Percentiles rank a stretch among this genome's conserved stretches.
phyloP scores from a whole-genome alignment of 2,888 invertebrate species.

The Ypsolopha scabrella region DNA sequence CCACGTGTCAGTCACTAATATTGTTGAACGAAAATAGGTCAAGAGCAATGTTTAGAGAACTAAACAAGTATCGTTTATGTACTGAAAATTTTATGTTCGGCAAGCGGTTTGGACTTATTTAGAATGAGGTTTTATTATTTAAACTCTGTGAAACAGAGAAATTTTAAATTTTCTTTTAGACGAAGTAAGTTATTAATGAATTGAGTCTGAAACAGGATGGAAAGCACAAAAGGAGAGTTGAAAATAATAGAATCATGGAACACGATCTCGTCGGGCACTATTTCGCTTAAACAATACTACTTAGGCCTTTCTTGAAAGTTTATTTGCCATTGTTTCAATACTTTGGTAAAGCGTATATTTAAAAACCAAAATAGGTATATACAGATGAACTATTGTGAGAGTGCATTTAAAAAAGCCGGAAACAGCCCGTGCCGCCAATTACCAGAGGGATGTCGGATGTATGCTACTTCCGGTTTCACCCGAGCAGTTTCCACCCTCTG shows the following conservation, averaged over 20 bases:
- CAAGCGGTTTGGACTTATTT: no score
- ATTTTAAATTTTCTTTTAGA: no score
- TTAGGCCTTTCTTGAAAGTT: background rate
- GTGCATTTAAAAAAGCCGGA: conserved; percentile 34
- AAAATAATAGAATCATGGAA: no score
- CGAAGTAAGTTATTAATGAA: no score
- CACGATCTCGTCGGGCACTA: no score
- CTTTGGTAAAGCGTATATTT: no score
- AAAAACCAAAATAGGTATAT: background rate
- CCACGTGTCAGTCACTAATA: conserved; percentile 28
- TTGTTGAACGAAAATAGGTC: conserved; percentile 32
- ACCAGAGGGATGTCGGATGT: conserved; percentile 50
- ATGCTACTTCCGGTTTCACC: conserved; percentile 64
- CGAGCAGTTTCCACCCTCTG: conserved; percentile 47
- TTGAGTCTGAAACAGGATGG: no score
- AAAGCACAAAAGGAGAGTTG: no score
- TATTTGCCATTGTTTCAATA: conserved; percentile 1
- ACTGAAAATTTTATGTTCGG: no score
- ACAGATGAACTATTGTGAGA: background rate
- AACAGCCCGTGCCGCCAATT: conserved; percentile 61
- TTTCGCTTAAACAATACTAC: conserved; percentile 3
- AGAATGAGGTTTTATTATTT: no score
- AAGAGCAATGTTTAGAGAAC: conserved; percentile 14
- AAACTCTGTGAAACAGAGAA: no score
- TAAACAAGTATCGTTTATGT: no score